phyloP scores from a whole-genome alignment of 2,888 invertebrate species.

The Plagodis dolabraria region DNA sequence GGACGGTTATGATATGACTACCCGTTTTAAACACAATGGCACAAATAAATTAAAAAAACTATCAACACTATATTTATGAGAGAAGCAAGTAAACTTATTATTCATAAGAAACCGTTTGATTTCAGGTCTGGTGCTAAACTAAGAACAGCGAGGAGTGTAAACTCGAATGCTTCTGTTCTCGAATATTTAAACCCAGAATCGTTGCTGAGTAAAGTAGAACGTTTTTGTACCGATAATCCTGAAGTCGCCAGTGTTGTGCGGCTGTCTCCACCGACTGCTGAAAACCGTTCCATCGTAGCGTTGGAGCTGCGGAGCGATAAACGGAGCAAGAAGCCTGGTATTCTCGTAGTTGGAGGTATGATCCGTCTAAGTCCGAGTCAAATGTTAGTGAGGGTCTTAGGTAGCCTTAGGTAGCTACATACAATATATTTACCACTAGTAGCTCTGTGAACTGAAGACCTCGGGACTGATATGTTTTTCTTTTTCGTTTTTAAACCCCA shows the following conservation, averaged over 20 bases:
- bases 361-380: not conserved
- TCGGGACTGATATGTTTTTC: too few species aligned
- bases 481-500: too few species aligned
- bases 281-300: slow-evolving; percentile 64
- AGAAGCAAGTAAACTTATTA: not conserved
- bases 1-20: too few species aligned
- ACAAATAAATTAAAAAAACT: too few species aligned
- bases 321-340: slow-evolving; percentile 70
- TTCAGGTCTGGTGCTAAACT: slow-evolving; percentile 72
- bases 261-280: slow-evolving; percentile 56
- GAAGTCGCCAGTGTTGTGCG: slow-evolving; percentile 57
- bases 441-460: too few species aligned
- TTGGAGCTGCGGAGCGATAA: slow-evolving; percentile 71
- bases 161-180: slow-evolving; percentile 42
- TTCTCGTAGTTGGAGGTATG: slow-evolving; percentile 70
- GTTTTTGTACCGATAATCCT: slow-evolving; percentile 52
- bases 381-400: not conserved
- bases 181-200: slow-evolving; percentile 54
- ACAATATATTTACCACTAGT: too few species aligned
- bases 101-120: slow-evolving; percentile 1
- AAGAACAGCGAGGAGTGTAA: slow-evolving; percentile 55
- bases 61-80: too few species aligned
- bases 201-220: slow-evolving; percentile 43
- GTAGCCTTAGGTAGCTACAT: too few species aligned
- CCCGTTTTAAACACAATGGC: too few species aligned